Evolutionary conservation across 1,140 invertebrate genomes (phyloP).

Genomic region (Euschistus heros): DNA sequence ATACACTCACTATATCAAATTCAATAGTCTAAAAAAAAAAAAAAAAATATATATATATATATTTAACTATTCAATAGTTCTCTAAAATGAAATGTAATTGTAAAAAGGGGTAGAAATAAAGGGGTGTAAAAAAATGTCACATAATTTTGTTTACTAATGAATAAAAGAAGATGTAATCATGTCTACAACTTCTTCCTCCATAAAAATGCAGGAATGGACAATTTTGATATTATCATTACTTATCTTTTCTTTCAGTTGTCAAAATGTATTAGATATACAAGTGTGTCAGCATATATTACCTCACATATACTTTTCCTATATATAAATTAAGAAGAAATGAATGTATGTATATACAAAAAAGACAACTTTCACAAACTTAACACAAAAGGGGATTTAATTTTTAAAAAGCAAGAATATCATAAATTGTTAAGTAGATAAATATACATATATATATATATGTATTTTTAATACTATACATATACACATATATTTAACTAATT

Average conservation of each 20-base stretch:
- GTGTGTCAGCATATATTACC: not conserved
- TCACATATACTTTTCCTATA: too few species aligned
- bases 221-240: too few species aligned
- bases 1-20: constrained; percentile 12
- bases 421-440: constrained; percentile 5
- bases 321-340: too few species aligned
- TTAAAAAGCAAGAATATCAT: constrained; percentile 1
- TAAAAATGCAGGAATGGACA: too few species aligned
- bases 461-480: not conserved
- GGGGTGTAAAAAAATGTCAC: not conserved
- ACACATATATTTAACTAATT: constrained; percentile 7
- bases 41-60: not conserved
- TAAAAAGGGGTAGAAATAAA: constrained; percentile 1
- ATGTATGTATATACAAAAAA: constrained; percentile 11
- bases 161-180: too few species aligned
- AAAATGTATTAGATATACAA: too few species aligned
- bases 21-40: constrained; percentile 11
- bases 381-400: constrained; percentile 1
- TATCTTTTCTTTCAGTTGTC: too few species aligned
- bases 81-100: too few species aligned
- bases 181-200: too few species aligned
- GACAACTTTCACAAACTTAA: constrained; percentile 10
- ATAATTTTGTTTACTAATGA: not conserved
- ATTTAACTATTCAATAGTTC: not conserved
- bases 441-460: constrained; percentile 8